These are phyloP conservation scores for Rhingia rostrata DNA, from an alignment of 2,888 invertebrate genomes.

Conservation along the genomic window DNA sequence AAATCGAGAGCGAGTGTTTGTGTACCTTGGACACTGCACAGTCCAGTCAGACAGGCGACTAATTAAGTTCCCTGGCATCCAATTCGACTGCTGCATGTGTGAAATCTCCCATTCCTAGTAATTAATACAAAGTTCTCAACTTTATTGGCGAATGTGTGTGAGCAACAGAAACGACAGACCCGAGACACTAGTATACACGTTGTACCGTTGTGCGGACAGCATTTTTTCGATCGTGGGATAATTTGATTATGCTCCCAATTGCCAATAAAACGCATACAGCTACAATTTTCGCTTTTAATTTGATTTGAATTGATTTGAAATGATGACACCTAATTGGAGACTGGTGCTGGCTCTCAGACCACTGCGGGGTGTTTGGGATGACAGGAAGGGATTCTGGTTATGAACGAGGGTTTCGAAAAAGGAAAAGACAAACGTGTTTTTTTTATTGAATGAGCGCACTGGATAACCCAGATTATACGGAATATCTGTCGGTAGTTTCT, in stretches of 20 bases:
- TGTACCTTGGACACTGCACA: too few relatives aligned
- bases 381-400: constrained; percentile 32
- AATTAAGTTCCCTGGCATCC: constrained; percentile 55
- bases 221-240: constrained; percentile 40
- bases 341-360: background rate
- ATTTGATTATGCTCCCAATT: constrained; percentile 55
- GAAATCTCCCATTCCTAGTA: constrained; percentile 58
- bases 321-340: constrained; percentile 29
- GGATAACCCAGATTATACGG: constrained; percentile 33
- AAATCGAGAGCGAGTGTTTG: constrained; percentile 6
- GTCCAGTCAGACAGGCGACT: constrained; percentile 18
- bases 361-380: background rate
- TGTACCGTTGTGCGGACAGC: constrained; percentile 53
- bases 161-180: background rate
- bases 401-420: background rate
- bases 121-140: constrained; percentile 64
- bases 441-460: background rate
- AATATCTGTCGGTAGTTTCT: constrained; percentile 18
- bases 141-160: constrained; percentile 42
- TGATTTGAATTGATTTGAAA: constrained; percentile 65
- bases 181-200: constrained; percentile 21
- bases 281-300: constrained; percentile 65
- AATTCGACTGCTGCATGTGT: constrained; percentile 53
- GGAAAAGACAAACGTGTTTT: constrained; percentile 19
- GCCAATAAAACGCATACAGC: constrained; percentile 53